These are phyloP conservation scores for Calliopum simillimum DNA, from an alignment of 2,888 invertebrate species.

Conservation along the genomic window DNA sequence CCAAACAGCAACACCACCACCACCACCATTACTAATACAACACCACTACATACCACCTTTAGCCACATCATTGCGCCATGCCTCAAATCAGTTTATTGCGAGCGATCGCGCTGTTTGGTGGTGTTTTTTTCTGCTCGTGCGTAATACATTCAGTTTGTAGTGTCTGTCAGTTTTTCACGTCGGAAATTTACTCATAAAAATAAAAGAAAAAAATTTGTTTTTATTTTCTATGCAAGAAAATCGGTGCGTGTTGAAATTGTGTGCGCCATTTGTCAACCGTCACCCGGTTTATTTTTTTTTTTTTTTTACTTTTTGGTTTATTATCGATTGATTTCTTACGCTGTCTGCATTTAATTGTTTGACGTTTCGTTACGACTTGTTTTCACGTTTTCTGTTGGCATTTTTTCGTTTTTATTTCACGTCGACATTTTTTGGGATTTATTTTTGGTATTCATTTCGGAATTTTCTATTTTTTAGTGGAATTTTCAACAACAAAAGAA, in stretches of 20 bases:
- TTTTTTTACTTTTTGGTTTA: constrained; percentile 3
- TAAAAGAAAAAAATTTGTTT: not conserved
- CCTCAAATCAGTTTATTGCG: constrained; percentile 56
- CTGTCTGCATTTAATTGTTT: constrained; percentile 6
- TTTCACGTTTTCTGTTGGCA: constrained; percentile 7
- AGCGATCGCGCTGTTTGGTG: constrained; percentile 58
- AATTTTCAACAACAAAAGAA: too few species aligned
- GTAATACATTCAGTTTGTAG: not conserved
- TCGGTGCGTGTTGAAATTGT: constrained; percentile 41
- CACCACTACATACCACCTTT: constrained; percentile 28
- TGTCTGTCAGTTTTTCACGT: too few species aligned
- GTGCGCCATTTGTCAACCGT: constrained; percentile 36
- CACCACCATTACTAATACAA: too few species aligned
- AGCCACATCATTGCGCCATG: constrained; percentile 35
- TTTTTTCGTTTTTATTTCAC: not conserved
- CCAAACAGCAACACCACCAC: too few species aligned
- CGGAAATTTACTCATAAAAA: too few species aligned
- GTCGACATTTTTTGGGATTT: not conserved
- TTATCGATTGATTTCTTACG: constrained; percentile 23
- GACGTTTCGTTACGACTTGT: constrained; percentile 8
- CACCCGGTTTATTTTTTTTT: not conserved
- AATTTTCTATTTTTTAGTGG: not conserved
- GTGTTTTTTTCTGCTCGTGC: constrained; percentile 42
- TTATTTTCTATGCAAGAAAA: not conserved
- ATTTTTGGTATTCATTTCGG: constrained; percentile 8